phyloP scores from a whole-genome alignment of 2,113 vertebrate species.

The Climacteris rufus region DNA sequence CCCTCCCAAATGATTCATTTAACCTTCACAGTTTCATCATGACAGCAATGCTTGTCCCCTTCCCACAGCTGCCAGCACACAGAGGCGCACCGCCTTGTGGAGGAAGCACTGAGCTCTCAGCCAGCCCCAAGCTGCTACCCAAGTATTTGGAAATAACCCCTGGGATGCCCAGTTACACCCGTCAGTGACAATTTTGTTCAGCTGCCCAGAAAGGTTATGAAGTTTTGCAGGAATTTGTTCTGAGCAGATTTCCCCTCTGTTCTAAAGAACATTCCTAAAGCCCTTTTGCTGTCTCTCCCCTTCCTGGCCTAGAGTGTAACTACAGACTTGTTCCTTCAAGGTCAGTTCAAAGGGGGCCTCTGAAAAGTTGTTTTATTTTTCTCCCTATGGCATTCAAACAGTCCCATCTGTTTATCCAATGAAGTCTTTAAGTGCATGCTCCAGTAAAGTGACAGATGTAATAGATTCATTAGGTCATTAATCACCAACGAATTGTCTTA shows the following conservation, averaged over 20 bases:
- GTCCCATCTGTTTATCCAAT: background rate
- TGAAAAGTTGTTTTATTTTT: background rate
- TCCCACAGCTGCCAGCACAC: background rate
- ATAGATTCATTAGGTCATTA: conserved; percentile 13
- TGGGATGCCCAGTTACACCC: background rate
- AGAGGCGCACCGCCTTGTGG: background rate
- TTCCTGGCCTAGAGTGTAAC: background rate
- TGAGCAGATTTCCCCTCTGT: background rate
- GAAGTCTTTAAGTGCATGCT: background rate
- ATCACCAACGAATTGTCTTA: conserved; percentile 28
- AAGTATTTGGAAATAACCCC: conserved; percentile 35
- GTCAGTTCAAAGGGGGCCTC: background rate
- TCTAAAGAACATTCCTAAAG: background rate
- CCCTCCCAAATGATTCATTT: background rate
- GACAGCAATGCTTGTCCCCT: conserved; percentile 27
- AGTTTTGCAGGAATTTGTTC: background rate
- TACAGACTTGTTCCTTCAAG: background rate
- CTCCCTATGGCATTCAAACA: background rate
- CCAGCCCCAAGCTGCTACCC: conserved; percentile 7
- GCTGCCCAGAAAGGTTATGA: background rate
- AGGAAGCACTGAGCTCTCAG: background rate
- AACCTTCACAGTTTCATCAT: conserved; percentile 7
- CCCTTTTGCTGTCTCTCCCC: background rate
- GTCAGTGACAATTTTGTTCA: background rate
- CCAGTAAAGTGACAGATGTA: background rate